Evolutionary conservation across 2,888 invertebrate species (phyloP).

Genomic region (Baccha elongata): DNA sequence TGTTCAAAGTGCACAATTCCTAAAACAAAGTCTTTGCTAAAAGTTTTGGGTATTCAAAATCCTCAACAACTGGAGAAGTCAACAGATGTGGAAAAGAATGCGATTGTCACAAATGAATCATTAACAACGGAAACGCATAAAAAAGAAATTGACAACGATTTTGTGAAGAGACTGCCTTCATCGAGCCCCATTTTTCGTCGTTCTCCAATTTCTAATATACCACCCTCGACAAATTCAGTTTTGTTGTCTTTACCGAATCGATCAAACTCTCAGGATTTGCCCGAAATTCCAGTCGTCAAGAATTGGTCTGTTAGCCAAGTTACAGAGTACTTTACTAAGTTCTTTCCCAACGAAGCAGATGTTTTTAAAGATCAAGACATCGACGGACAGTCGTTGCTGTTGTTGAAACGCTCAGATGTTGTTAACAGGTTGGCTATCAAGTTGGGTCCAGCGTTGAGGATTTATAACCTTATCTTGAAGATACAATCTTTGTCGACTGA

Average conservation of each 20-base stretch:
- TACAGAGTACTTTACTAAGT: constrained; percentile 89
- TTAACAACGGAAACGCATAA: neutral
- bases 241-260: constrained; percentile 1
- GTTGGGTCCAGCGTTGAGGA: constrained; percentile 93
- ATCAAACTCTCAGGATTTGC: constrained; percentile 62
- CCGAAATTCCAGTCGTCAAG: constrained; percentile 76
- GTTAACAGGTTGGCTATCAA: constrained; percentile 91
- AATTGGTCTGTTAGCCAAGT: constrained; percentile 92
- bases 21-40: constrained; percentile 42
- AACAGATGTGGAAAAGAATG: constrained; percentile 3
- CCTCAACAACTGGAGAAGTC: neutral
- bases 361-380: constrained; percentile 94
- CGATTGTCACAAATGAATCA: constrained; percentile 23
- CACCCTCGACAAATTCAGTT: neutral
- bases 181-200: neutral
- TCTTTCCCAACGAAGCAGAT: constrained; percentile 91
- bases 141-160: constrained; percentile 3
- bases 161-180: constrained; percentile 18
- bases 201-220: neutral
- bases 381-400: constrained; percentile 93
- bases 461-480: constrained; percentile 91
- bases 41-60: constrained; percentile 5
- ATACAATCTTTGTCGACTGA: constrained; percentile 91
- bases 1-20: constrained; percentile 86
- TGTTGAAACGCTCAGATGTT: constrained; percentile 93